These are phyloP conservation scores for Hirtodrosophila cameraria DNA, from an alignment of 2,888 invertebrate genomes.

Conservation along the genomic window DNA sequence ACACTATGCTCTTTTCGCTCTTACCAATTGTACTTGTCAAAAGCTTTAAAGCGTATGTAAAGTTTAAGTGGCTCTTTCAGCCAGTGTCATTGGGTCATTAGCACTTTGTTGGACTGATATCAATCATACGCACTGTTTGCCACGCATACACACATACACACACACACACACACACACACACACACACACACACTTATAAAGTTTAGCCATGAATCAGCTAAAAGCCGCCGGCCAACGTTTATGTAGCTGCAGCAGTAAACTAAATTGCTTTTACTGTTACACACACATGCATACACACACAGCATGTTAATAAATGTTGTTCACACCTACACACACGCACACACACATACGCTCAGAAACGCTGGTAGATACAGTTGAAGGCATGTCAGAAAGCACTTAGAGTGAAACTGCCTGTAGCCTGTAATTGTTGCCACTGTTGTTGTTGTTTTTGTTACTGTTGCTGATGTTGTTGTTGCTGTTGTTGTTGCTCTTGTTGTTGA, in stretches of 20 bases:
- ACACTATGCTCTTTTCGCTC: neutral
- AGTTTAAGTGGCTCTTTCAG: constrained; percentile 12
- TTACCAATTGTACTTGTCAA: too few species aligned
- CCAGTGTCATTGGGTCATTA: constrained; percentile 39
- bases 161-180: constrained; percentile 8
- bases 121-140: constrained; percentile 76
- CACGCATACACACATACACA: constrained; percentile 32
- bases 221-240: constrained; percentile 60
- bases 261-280: constrained; percentile 68
- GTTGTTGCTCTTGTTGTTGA: constrained; percentile 8
- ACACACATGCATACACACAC: constrained; percentile 8
- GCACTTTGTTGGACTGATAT: constrained; percentile 56
- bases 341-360: constrained; percentile 26
- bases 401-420: constrained; percentile 32
- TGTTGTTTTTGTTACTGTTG: constrained; percentile 30
- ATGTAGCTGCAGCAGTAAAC: constrained; percentile 58
- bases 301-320: constrained; percentile 76
- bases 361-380: constrained; percentile 36
- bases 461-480: constrained; percentile 12
- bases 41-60: neutral
- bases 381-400: constrained; percentile 77
- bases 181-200: constrained; percentile 36
- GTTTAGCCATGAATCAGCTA: constrained; percentile 75
- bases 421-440: constrained; percentile 30
- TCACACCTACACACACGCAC: constrained; percentile 62